Evolutionary conservation across 2,113 vertebrate species (phyloP).

Genomic region (Pristiophorus japonicus): DNA sequence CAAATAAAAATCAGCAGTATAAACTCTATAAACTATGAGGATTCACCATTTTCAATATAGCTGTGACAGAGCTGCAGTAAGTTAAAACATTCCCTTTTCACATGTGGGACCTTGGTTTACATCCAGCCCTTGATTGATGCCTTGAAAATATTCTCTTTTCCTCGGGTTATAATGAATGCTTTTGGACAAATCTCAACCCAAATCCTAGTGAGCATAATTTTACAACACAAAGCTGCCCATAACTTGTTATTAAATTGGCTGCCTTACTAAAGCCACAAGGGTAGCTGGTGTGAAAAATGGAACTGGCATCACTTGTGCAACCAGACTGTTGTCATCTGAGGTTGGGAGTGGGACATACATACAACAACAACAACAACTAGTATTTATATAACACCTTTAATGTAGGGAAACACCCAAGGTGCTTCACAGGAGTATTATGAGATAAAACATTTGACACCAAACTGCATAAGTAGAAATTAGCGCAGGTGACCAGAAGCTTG

Average conservation of each 20-base stretch:
- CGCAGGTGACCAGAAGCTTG: no score
- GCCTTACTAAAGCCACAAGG: background rate
- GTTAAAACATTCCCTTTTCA: background rate
- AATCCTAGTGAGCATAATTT: background rate
- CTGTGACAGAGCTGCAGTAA: no score
- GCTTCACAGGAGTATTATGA: no score
- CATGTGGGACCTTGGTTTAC: background rate
- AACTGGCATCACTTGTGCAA: background rate
- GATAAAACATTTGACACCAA: no score
- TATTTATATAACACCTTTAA: no score
- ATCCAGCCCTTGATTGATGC: background rate
- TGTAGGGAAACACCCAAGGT: no score
- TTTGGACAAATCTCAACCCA: background rate
- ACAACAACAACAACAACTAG: no score
- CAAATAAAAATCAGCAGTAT: background rate
- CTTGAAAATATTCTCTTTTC: slow-evolving; percentile 1
- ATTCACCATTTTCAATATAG: background rate
- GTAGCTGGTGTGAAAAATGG: background rate
- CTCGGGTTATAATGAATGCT: background rate
- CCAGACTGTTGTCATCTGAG: background rate
- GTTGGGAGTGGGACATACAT: no score
- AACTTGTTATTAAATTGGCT: no score
- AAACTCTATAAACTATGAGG: background rate
- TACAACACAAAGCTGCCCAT: background rate
- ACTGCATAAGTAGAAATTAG: no score